Conservation (phyloP, 2,888 invertebrate species). For the Heterodera filipjevi region DNA sequence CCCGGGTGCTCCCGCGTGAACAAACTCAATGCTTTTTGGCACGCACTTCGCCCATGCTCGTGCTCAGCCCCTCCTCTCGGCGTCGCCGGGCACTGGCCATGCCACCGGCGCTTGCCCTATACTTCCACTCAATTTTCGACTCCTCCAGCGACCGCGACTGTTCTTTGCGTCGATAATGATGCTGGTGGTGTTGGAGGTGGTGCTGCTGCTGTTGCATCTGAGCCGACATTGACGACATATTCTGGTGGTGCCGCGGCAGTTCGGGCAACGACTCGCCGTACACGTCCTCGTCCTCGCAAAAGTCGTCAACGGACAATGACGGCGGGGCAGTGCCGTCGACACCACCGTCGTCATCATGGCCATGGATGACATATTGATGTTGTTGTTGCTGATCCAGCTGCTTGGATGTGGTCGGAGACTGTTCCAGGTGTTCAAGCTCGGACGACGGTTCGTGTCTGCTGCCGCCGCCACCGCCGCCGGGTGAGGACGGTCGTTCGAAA, state of each 20-base stretch:
- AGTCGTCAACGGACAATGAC: constrained; percentile 17
- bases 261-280: constrained; percentile 43
- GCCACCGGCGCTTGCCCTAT: constrained; percentile 17
- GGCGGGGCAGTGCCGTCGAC: neutral
- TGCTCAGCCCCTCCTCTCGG: constrained; percentile 33
- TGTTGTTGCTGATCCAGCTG: neutral
- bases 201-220: no score
- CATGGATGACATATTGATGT: neutral
- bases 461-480: no score
- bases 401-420: neutral
- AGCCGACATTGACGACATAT: neutral
- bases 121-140: constrained; percentile 2
- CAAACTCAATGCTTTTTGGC: neutral
- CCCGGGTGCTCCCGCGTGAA: neutral
- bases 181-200: neutral
- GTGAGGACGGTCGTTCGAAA: constrained; percentile 25
- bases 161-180: constrained; percentile 14
- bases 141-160: constrained; percentile 22
- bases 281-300: constrained; percentile 41
- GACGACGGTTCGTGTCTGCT: neutral
- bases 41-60: constrained; percentile 47
- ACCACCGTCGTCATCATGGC: neutral
- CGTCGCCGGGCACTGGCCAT: constrained; percentile 4
- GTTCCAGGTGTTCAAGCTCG: neutral
- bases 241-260: constrained; percentile 23